Percentiles rank a stretch among this genome's conserved stretches.
Evolutionary conservation across 2,888 invertebrate genomes (phyloP).

Genomic region (Conus canariensis): DNA sequence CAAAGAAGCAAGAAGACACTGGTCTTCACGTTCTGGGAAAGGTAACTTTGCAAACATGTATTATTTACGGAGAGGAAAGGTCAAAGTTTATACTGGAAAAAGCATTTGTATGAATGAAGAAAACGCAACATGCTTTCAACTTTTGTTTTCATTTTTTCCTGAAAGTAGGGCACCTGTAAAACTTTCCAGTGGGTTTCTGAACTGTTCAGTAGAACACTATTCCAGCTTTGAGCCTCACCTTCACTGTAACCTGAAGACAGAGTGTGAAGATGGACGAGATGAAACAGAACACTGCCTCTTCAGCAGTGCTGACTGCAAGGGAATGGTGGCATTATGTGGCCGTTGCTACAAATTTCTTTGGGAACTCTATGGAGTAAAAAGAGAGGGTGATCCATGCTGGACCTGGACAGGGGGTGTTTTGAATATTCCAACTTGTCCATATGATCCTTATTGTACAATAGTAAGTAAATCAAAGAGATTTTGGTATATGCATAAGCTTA

Average conservation of each 20-base stretch:
- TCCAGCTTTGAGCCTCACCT: neutral
- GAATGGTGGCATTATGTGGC: neutral
- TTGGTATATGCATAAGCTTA: neutral
- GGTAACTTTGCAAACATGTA: no score
- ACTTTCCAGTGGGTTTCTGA: neutral
- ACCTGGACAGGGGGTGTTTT: neutral
- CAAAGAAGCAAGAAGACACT: no score
- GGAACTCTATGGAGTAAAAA: no score
- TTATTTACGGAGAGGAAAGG: neutral
- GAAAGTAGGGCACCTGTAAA: neutral
- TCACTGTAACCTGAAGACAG: neutral
- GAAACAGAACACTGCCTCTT: constrained; percentile 19
- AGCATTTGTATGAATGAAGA: neutral
- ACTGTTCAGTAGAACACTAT: neutral
- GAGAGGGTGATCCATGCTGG: neutral
- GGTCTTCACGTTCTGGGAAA: neutral
- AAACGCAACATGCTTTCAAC: neutral
- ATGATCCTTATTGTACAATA: neutral
- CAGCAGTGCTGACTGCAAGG: constrained; percentile 4
- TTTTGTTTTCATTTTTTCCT: no score
- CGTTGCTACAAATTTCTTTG: neutral
- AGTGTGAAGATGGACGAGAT: constrained; percentile 18
- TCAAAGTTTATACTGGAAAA: no score
- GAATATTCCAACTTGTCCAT: neutral
- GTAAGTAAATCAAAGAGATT: neutral